Conservation (phyloP, 2,797 vertebrate genomes). For the Diplodus sargus region DNA sequence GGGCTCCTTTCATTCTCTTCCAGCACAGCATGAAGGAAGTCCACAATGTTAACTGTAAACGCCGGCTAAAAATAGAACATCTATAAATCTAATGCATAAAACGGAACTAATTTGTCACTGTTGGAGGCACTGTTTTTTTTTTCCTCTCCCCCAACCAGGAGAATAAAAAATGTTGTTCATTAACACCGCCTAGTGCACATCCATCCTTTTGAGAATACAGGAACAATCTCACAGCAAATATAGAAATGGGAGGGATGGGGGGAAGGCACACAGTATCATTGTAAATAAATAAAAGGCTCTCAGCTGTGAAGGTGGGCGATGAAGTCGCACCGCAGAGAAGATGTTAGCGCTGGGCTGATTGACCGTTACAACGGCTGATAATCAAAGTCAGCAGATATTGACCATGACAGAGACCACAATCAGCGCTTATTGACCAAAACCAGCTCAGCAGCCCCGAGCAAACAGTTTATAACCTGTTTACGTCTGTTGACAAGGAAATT, state of each 20-base stretch:
- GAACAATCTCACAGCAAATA: slow-evolving; percentile 68
- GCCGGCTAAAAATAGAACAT: slow-evolving; percentile 76
- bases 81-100: slow-evolving; percentile 73
- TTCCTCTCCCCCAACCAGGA: slow-evolving; percentile 48
- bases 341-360: slow-evolving; percentile 76
- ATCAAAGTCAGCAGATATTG: slow-evolving; percentile 82
- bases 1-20: slow-evolving; percentile 60
- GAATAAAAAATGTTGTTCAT: slow-evolving; percentile 65
- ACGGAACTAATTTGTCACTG: slow-evolving; percentile 76
- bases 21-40: slow-evolving; percentile 52
- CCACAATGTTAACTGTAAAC: slow-evolving; percentile 57
- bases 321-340: slow-evolving; percentile 63
- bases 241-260: slow-evolving; percentile 53
- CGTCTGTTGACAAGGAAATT: slow-evolving; percentile 46
- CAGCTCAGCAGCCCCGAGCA: slow-evolving; percentile 59
- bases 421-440: slow-evolving; percentile 76
- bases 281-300: slow-evolving; percentile 77
- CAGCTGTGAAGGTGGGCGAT: slow-evolving; percentile 62
- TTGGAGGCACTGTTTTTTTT: slow-evolving; percentile 68
- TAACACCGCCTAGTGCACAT: slow-evolving; percentile 77
- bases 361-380: slow-evolving; percentile 78
- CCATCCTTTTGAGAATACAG: slow-evolving; percentile 69
- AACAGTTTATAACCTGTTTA: slow-evolving; percentile 68
- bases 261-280: slow-evolving; percentile 59
- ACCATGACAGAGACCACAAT: slow-evolving; percentile 79